These are phyloP conservation scores for Synchiropus splendidus DNA, from an alignment of 2,113 vertebrate species.

Conservation along the genomic window DNA sequence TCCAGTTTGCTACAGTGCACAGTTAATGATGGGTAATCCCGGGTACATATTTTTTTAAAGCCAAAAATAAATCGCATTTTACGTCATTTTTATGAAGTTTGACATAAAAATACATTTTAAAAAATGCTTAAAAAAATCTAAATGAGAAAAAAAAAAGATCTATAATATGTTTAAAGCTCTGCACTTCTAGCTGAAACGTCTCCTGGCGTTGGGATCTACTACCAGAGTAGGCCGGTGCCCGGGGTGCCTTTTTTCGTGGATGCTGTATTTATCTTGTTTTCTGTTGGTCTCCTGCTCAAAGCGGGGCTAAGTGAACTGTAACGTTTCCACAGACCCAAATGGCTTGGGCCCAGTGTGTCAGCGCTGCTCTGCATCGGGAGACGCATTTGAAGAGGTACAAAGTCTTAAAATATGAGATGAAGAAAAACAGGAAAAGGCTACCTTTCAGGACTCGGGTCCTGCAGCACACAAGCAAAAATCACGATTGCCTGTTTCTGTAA, in stretches of 20 bases:
- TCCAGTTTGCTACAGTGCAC: conserved; percentile 65
- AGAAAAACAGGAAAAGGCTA: conserved; percentile 43
- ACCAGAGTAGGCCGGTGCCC: conserved; percentile 35
- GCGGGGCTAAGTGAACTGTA: conserved; percentile 53
- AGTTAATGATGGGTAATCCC: conserved; percentile 65
- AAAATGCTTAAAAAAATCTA: conserved; percentile 56
- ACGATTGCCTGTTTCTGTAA: conserved; percentile 71
- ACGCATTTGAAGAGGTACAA: conserved; percentile 60
- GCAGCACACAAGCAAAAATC: conserved; percentile 66
- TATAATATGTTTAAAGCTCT: conserved; percentile 64
- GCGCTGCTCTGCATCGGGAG: conserved; percentile 40
- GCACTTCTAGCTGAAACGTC: conserved; percentile 66
- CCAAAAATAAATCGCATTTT: conserved; percentile 72
- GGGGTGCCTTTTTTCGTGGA: conserved; percentile 64
- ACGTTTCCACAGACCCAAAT: conserved; percentile 58
- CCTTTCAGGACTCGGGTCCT: conserved; percentile 55
- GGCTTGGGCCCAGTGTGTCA: conserved; percentile 54
- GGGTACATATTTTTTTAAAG: conserved; percentile 74
- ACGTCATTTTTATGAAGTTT: conserved; percentile 68
- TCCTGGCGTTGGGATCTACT: conserved; percentile 45
- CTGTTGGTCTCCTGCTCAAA: conserved; percentile 56
- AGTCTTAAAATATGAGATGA: conserved; percentile 51
- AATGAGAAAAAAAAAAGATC: conserved; percentile 39
- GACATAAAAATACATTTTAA: conserved; percentile 52
- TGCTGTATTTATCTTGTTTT: conserved; percentile 60